These are phyloP conservation scores for Harpegnathos saltator DNA, from an alignment of 1,140 invertebrate genomes.

Conservation along the genomic window DNA sequence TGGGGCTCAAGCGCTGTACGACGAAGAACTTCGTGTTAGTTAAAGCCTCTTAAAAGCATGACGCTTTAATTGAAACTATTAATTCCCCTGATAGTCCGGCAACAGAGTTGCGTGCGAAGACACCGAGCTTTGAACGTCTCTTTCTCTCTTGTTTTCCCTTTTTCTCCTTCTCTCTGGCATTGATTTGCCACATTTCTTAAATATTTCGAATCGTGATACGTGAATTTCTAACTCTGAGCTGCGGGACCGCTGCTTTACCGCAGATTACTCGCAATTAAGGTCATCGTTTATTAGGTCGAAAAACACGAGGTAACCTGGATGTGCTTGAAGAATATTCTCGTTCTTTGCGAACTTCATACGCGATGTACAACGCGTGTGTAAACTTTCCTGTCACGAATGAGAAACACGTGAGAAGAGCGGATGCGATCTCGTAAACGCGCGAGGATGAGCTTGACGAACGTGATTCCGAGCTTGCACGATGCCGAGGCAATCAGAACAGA, in stretches of 20 bases:
- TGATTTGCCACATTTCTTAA: no score
- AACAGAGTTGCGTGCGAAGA: no score
- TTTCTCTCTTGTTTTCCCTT: no score
- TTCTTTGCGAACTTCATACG: slow-evolving; percentile 12
- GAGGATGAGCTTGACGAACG: slow-evolving; percentile 1
- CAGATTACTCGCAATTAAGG: slow-evolving; percentile 39
- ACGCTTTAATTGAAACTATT: neutral
- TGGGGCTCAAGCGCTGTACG: neutral
- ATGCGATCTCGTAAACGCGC: slow-evolving; percentile 1
- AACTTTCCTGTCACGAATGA: slow-evolving; percentile 21
- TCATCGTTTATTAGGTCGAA: slow-evolving; percentile 21
- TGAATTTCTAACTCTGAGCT: neutral
- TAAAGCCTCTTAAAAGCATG: neutral
- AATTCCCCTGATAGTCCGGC: neutral
- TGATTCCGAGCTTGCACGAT: neutral
- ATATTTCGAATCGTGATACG: neutral
- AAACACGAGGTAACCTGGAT: slow-evolving; percentile 39
- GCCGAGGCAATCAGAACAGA: neutral
- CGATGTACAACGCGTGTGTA: neutral
- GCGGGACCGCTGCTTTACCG: neutral
- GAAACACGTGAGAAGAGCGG: slow-evolving; percentile 28
- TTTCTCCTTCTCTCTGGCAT: no score
- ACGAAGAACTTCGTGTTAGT: neutral
- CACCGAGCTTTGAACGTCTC: no score
- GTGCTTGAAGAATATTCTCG: slow-evolving; percentile 6